These are phyloP conservation scores for Pyrocephalus nanus DNA, from an alignment of 2,797 vertebrate genomes.

Conservation along the genomic window DNA sequence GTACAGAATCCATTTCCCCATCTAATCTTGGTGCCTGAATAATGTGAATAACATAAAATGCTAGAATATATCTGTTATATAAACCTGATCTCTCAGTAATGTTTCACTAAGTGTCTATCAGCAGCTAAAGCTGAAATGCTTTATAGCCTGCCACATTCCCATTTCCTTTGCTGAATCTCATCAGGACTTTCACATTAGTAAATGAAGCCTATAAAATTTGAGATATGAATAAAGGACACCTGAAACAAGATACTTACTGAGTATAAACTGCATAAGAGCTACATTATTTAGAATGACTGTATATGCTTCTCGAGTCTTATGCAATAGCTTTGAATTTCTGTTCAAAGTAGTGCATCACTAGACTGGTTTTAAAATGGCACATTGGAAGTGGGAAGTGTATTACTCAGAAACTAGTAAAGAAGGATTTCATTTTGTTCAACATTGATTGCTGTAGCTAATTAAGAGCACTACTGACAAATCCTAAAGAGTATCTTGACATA, in stretches of 20 bases:
- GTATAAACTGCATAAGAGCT: slow-evolving; percentile 3
- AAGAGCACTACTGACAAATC: neutral
- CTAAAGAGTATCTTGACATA: neutral
- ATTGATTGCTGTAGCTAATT: neutral
- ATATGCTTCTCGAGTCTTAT: neutral
- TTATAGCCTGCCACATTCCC: slow-evolving; percentile 22
- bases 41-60: slow-evolving; percentile 73
- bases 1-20: slow-evolving; percentile 54
- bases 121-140: slow-evolving; percentile 19
- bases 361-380: neutral
- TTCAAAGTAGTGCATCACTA: neutral
- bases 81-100: slow-evolving; percentile 42
- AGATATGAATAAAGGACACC: slow-evolving; percentile 42
- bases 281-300: neutral
- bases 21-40: slow-evolving; percentile 64
- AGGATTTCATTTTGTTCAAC: neutral
- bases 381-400: neutral
- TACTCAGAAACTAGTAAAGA: neutral
- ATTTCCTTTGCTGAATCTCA: slow-evolving; percentile 52
- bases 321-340: slow-evolving; percentile 3
- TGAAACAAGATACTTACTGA: slow-evolving; percentile 36
- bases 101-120: slow-evolving; percentile 39
- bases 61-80: slow-evolving; percentile 46
- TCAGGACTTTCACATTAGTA: slow-evolving; percentile 43
- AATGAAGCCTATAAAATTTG: slow-evolving; percentile 34